Conservation (phyloP, 2,888 invertebrate genomes). For the Plagodis dolabraria region DNA sequence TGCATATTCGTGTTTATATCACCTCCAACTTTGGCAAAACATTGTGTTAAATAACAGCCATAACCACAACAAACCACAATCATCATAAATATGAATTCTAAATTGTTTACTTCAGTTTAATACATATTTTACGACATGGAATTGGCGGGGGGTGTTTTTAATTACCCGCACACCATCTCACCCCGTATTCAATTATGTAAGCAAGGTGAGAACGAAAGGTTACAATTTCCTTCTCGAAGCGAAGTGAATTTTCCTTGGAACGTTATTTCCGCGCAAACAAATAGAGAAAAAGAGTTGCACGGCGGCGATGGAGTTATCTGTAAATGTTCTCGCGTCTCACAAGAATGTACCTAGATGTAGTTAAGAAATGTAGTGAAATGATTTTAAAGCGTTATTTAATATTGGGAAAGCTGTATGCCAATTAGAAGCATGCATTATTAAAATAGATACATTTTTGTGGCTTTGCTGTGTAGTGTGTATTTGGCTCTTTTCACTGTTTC, state of each 20-base stretch:
- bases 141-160: slow-evolving; percentile 34
- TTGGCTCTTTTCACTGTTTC: too few species aligned
- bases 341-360: background rate
- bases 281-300: slow-evolving; percentile 8
- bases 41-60: background rate
- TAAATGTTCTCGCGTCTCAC: slow-evolving; percentile 1
- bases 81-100: background rate
- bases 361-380: too few species aligned
- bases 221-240: slow-evolving; percentile 28
- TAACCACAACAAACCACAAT: background rate
- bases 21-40: too few species aligned
- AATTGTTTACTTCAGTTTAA: background rate
- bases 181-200: slow-evolving; percentile 42
- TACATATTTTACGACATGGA: slow-evolving; percentile 19
- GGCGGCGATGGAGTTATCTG: background rate
- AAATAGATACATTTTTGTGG: too few species aligned
- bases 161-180: slow-evolving; percentile 39
- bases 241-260: slow-evolving; percentile 30
- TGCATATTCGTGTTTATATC: too few species aligned
- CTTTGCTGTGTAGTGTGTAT: too few species aligned
- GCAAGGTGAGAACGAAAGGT: slow-evolving; percentile 35
- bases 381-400: too few species aligned
- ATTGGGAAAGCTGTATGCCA: too few species aligned
- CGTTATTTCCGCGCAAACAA: slow-evolving; percentile 22
- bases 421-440: too few species aligned